Evolutionary conservation across 1,140 invertebrate genomes (phyloP).

Genomic region (Drosophila serrata): DNA sequence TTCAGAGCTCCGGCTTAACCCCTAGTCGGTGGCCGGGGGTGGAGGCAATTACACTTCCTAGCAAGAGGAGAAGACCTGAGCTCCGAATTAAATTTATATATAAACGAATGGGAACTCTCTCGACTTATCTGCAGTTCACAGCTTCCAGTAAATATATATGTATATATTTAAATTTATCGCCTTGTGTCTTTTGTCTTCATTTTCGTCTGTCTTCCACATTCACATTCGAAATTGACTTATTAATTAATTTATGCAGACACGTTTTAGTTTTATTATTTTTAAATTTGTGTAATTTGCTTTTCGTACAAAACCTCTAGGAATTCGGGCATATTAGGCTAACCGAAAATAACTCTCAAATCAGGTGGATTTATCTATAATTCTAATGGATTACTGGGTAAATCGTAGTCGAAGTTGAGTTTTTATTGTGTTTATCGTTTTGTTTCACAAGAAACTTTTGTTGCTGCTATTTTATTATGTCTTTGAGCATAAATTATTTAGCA

Average conservation of each 20-base stretch:
- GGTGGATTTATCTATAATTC: conserved; percentile 22
- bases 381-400: conserved; percentile 16
- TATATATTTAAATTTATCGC: conserved; percentile 55
- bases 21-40: conserved; percentile 26
- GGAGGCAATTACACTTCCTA: conserved; percentile 20
- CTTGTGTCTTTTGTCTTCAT: conserved; percentile 22
- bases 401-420: conserved; percentile 38
- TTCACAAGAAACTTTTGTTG: conserved; percentile 50
- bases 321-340: conserved; percentile 11
- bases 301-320: neutral
- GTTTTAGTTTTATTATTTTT: conserved; percentile 85
- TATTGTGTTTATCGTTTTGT: conserved; percentile 51
- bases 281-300: conserved; percentile 82
- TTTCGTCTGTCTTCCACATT: conserved; percentile 25
- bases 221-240: conserved; percentile 79
- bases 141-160: conserved; percentile 39
- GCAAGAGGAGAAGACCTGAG: neutral
- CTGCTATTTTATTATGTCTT: conserved; percentile 48
- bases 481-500: conserved; percentile 77
- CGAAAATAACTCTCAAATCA: neutral
- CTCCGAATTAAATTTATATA: conserved; percentile 10
- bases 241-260: conserved; percentile 85
- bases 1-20: conserved; percentile 33
- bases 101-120: conserved; percentile 21
- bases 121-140: conserved; percentile 45